Percentiles rank a stretch among this genome's conserved stretches.
Conservation (phyloP, 2,113 vertebrate genomes). For the Caretta caretta region DNA sequence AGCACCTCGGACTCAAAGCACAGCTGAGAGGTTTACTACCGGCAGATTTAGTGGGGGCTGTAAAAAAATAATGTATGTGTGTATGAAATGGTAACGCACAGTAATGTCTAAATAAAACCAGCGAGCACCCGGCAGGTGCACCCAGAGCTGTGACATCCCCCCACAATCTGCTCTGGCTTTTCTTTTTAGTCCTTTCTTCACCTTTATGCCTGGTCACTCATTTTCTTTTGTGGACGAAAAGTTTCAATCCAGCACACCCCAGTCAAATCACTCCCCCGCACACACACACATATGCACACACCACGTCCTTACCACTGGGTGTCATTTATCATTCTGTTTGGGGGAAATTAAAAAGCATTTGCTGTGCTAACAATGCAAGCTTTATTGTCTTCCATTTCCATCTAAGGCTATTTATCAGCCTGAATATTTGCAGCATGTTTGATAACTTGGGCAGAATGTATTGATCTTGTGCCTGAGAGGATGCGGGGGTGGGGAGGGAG, state of each 20-base stretch:
- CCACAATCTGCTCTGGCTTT: neutral
- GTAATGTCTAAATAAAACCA: neutral
- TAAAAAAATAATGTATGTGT: neutral
- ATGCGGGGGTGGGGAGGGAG: neutral
- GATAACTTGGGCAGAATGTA: neutral
- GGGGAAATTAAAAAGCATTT: neutral
- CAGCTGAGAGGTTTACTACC: neutral
- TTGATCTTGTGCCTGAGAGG: neutral
- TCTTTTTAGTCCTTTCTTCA: accelerated
- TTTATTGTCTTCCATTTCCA: neutral
- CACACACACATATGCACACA: neutral
- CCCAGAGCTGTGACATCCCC: neutral
- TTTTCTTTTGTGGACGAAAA: neutral
- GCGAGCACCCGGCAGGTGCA: neutral
- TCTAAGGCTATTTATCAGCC: neutral
- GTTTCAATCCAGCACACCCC: accelerated
- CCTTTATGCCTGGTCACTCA: neutral
- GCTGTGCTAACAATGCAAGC: accelerated
- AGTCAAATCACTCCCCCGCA: neutral
- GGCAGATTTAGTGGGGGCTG: neutral
- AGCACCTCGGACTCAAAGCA: accelerated
- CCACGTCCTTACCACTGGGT: neutral
- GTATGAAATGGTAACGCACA: neutral
- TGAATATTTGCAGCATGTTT: neutral
- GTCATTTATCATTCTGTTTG: neutral